Evolutionary conservation across 2,888 invertebrate species (phyloP).

Genomic region (Muscina levida): DNA sequence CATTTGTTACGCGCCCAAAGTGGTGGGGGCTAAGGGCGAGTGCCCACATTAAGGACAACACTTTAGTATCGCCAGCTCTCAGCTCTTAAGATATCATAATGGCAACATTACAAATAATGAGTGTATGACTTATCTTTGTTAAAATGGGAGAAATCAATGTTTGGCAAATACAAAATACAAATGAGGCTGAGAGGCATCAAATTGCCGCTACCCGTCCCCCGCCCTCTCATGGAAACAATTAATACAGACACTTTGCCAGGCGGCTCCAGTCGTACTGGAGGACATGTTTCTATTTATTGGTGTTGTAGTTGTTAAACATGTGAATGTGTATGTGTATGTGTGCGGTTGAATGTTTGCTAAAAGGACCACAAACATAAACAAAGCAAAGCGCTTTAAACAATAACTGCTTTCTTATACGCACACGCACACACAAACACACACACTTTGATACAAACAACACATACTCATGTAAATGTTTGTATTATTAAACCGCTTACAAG

Average conservation of each 20-base stretch:
- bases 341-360: constrained; percentile 1
- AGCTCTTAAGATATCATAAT: background rate
- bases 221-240: constrained; percentile 47
- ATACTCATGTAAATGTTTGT: constrained; percentile 3
- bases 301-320: background rate
- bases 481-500: constrained; percentile 50
- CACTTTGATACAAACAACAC: background rate
- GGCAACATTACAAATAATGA: background rate
- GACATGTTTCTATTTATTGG: constrained; percentile 11
- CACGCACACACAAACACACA: background rate
- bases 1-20: too few relatives aligned
- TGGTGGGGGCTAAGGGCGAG: too few relatives aligned
- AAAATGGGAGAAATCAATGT: constrained; percentile 1
- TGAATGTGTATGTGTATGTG: constrained; percentile 12
- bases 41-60: background rate
- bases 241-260: constrained; percentile 47
- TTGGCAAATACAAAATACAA: background rate
- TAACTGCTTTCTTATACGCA: constrained; percentile 35
- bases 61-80: background rate
- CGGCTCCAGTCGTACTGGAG: constrained; percentile 52
- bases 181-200: constrained; percentile 16
- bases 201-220: constrained; percentile 1
- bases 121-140: background rate
- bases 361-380: constrained; percentile 52
- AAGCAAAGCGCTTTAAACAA: constrained; percentile 48